Conservation (phyloP, 2,113 vertebrate genomes). For the human region DNA sequence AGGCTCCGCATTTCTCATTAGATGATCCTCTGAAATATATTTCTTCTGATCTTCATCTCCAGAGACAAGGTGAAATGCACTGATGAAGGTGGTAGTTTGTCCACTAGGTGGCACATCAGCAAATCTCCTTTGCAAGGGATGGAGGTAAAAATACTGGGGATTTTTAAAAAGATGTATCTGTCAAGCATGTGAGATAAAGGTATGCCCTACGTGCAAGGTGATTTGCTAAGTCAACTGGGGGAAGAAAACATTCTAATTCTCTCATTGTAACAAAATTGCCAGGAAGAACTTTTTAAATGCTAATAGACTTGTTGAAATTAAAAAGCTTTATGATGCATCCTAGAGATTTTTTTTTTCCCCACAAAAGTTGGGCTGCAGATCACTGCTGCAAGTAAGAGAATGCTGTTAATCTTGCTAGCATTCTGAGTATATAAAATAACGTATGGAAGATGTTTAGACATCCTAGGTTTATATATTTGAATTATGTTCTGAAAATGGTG, state of each 20-base stretch:
- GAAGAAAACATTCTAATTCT: background rate
- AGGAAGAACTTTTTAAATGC: background rate
- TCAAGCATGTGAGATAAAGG: background rate
- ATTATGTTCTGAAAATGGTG: background rate
- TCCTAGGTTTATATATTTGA: background rate
- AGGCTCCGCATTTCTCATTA: background rate
- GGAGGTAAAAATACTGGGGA: background rate
- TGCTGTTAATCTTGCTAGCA: background rate
- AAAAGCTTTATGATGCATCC: background rate
- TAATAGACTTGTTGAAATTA: background rate
- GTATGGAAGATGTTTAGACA: background rate
- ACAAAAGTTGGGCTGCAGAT: background rate
- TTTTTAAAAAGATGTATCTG: background rate
- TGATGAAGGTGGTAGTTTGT: conserved; percentile 2
- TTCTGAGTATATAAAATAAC: conserved; percentile 43
- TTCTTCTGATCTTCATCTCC: background rate
- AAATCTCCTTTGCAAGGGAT: background rate
- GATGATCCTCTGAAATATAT: background rate
- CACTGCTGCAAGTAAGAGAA: background rate
- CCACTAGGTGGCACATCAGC: conserved; percentile 74
- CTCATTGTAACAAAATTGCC: conserved; percentile 8
- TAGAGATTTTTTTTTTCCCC: background rate
- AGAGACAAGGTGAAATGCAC: background rate
- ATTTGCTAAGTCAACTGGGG: background rate
- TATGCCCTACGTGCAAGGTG: background rate